Conservation (phyloP, 2,797 vertebrate genomes). For the Acipenser ruthenus region DNA sequence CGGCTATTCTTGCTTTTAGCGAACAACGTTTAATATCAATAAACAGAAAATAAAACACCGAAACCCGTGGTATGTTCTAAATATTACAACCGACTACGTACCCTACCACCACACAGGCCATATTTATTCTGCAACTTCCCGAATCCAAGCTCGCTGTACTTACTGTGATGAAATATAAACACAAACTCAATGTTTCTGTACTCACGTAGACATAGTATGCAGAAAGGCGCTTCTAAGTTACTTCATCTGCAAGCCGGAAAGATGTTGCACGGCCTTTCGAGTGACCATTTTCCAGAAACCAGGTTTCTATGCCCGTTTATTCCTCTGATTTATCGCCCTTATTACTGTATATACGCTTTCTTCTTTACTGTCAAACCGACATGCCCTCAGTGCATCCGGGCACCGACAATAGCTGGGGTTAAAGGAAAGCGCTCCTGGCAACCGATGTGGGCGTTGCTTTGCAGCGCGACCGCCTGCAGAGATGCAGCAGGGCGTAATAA, state of each 20-base stretch:
- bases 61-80: too few species aligned
- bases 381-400: conserved; percentile 13
- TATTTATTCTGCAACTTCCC: too few species aligned
- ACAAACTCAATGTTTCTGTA: too few species aligned
- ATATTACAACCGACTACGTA: too few species aligned
- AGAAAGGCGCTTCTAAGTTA: conserved; percentile 22
- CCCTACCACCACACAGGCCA: too few species aligned
- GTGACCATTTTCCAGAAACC: conserved; percentile 23
- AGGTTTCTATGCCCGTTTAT: neutral
- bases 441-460: too few species aligned
- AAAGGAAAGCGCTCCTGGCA: neutral
- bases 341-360: neutral
- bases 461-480: neutral
- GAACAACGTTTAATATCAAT: too few species aligned
- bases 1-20: too few species aligned
- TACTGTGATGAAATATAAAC: too few species aligned
- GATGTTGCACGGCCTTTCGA: conserved; percentile 4
- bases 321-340: neutral
- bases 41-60: too few species aligned
- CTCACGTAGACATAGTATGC: conserved; percentile 21
- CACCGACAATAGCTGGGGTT: neutral
- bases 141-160: too few species aligned
- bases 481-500: neutral
- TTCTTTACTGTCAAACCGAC: conserved; percentile 11
- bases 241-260: conserved; percentile 3